phyloP scores from a whole-genome alignment of 1,140 invertebrate species.

The Frieseomelitta varia region DNA sequence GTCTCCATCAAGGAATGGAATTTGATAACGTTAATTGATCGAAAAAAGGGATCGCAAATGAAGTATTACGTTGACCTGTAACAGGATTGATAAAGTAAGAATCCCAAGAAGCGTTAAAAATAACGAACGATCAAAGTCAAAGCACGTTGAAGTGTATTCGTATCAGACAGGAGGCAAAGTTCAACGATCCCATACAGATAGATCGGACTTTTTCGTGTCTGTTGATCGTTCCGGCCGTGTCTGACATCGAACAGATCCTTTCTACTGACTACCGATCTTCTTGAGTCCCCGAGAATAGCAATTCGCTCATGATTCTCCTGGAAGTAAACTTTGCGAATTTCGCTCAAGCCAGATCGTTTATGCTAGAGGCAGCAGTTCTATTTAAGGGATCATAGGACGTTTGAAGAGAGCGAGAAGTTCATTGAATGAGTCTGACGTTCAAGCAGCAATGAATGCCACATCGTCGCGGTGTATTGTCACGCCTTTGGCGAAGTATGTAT shows the following conservation, averaged over 20 bases:
- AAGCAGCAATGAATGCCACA: not conserved
- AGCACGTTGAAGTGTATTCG: not conserved
- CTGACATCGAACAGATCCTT: slow-evolving; percentile 34
- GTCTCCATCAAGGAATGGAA: no score
- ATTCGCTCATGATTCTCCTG: not conserved
- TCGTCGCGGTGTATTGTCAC: not conserved
- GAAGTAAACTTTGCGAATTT: not conserved
- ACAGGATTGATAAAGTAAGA: not conserved
- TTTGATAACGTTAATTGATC: no score
- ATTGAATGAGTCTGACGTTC: not conserved
- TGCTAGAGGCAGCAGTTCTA: not conserved
- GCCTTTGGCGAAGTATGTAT: not conserved
- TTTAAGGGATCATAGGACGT: not conserved
- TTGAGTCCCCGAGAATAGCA: not conserved
- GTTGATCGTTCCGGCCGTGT: not conserved
- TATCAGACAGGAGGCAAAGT: not conserved
- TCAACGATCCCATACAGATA: slow-evolving; percentile 26
- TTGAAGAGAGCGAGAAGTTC: not conserved
- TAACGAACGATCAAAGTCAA: not conserved
- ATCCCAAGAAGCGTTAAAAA: not conserved
- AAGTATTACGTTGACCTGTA: no score
- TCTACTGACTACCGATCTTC: not conserved
- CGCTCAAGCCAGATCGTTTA: not conserved
- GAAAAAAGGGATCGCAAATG: no score
- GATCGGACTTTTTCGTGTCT: slow-evolving; percentile 15